Evolutionary conservation across 2,888 invertebrate genomes (phyloP).

Genomic region (Agonopterix arenella): DNA sequence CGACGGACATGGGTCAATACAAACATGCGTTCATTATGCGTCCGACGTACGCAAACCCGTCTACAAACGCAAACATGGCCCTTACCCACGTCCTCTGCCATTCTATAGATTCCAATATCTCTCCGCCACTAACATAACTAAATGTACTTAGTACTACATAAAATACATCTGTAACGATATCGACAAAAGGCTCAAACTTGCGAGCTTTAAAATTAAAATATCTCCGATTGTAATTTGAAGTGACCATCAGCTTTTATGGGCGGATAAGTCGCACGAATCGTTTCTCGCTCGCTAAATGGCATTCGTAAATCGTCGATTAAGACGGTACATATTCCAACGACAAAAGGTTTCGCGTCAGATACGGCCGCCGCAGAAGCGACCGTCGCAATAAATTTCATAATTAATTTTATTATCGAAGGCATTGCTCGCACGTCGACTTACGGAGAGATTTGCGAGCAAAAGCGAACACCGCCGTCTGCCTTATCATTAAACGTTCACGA

Average conservation of each 20-base stretch:
- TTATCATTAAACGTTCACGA: conserved; percentile 65
- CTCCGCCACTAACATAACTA: not conserved
- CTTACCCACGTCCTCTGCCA: conserved; percentile 6
- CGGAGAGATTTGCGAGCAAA: conserved; percentile 60
- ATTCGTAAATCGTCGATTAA: conserved; percentile 60
- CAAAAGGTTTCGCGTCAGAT: conserved; percentile 43
- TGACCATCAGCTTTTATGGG: conserved; percentile 35
- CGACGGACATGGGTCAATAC: conserved; percentile 33
- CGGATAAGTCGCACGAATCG: conserved; percentile 32
- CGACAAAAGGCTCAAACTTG: conserved; percentile 2
- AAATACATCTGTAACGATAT: not conserved
- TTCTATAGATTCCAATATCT: not conserved
- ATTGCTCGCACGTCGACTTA: conserved; percentile 63
- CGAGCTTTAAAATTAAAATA: conserved; percentile 35
- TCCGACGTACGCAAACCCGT: conserved; percentile 23
- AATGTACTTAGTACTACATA: not conserved
- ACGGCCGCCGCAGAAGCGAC: conserved; percentile 31
- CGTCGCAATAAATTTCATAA: conserved; percentile 60
- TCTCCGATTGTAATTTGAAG: conserved; percentile 41
- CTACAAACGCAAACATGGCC: conserved; percentile 21
- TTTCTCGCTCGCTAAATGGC: conserved; percentile 38
- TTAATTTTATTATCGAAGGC: conserved; percentile 65
- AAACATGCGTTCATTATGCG: conserved; percentile 45
- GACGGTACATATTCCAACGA: conserved; percentile 51
- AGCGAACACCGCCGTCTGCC: conserved; percentile 49